Evolutionary conservation across 2,888 invertebrate species (phyloP).

Genomic region (Heliconius ethilla): DNA sequence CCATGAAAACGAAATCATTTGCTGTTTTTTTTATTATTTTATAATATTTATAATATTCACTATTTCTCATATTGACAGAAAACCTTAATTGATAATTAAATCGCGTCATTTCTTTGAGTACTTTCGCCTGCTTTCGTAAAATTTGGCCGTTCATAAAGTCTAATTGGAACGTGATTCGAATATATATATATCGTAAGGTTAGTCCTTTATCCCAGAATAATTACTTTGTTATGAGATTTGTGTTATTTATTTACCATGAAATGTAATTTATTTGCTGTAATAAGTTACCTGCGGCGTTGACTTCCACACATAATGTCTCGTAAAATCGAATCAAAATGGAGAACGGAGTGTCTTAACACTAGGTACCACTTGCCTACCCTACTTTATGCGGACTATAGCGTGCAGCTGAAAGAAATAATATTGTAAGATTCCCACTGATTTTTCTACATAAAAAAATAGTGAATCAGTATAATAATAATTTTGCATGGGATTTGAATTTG

Average conservation of each 20-base stretch:
- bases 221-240: background rate
- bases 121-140: background rate
- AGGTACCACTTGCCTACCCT: too few species aligned
- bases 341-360: too few species aligned
- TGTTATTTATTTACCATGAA: constrained; percentile 26
- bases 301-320: too few species aligned
- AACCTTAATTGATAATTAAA: background rate
- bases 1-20: too few species aligned
- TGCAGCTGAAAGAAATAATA: too few species aligned
- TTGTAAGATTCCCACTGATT: too few species aligned
- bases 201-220: background rate
- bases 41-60: background rate
- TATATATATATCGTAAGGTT: background rate
- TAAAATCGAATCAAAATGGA: too few species aligned
- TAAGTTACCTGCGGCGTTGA: too few species aligned
- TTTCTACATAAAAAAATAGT: too few species aligned
- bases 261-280: constrained; percentile 22
- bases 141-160: background rate
- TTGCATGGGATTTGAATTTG: background rate
- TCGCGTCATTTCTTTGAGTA: background rate
- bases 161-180: constrained; percentile 12
- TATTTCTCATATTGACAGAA: background rate
- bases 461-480: too few species aligned
- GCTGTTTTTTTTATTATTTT: background rate
- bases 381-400: too few species aligned